A percentile compares a stretch with the other conserved stretches of the same genome.
Conservation (phyloP, 2,888 invertebrate species). For the Pecten maximus region DNA sequence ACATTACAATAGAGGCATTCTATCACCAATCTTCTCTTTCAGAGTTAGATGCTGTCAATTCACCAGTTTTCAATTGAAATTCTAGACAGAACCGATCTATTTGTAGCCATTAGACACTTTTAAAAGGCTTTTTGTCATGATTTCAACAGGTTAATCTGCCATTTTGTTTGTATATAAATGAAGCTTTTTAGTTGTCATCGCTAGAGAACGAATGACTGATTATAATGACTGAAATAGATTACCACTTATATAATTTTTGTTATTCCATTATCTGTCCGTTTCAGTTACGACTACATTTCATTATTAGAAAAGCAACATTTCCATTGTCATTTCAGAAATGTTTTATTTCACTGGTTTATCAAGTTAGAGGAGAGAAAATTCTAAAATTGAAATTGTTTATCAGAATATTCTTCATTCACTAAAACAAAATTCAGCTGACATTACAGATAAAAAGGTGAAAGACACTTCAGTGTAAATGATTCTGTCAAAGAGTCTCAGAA, state of each 20-base stretch:
- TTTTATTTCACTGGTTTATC: neutral
- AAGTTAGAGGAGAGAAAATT: neutral
- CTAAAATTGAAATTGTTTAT: no score
- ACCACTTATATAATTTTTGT: neutral
- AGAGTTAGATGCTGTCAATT: neutral
- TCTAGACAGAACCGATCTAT: neutral
- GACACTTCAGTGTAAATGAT: no score
- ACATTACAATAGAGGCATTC: neutral
- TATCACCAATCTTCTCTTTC: neutral
- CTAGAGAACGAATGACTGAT: neutral
- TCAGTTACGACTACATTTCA: neutral
- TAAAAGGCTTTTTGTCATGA: constrained; percentile 14
- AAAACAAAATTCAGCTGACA: no score
- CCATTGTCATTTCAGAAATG: neutral
- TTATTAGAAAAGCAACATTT: neutral
- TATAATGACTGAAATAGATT: neutral
- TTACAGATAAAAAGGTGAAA: no score
- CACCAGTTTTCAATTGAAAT: neutral
- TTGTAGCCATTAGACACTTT: neutral
- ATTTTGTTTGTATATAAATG: constrained; percentile 30
- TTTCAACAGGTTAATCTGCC: neutral
- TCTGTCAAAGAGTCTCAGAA: no score
- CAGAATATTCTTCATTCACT: no score
- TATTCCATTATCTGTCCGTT: neutral
- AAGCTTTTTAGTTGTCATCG: constrained; percentile 30